Base-by-base conservation (phyloP, 2,888 invertebrate genomes). In the Hirtodrosophila trivittata region DNA sequence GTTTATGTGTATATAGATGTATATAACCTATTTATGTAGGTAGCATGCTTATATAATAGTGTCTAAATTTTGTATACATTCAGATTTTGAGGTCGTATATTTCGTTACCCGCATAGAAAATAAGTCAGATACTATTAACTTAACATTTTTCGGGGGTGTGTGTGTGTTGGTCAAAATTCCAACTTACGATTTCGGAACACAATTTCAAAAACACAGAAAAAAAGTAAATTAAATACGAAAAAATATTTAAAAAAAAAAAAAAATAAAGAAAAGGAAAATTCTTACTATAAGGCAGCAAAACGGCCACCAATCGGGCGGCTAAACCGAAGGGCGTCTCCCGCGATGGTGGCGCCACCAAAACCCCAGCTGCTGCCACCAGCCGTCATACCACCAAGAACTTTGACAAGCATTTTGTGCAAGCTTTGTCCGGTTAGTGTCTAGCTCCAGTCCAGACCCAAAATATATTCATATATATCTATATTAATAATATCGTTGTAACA, bases 361-460 rank as follows among this genome's bases (percentile, higher is more conserved):
- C 30, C 2, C 30, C 30, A 26, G 3, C 50, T 25, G 9, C 16
- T 30, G n/a, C 42, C 18, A 7, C 10, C 4, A 54, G 39, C 9
- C 30, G 28, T 1, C 39, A 33, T 6, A 49, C 35, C n/a, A 43
- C 52, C 1, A n/a, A 52, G 50, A 33, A 32, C 30, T 37, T 56
- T 28, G 70, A 77, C 1, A 63, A 45, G 26, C 77, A 74, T 28
- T 63, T 69, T 57, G 56, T 63, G 7, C 70, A 75, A 6, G 26
- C 55, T n/a, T 0, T 39, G 7, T 13, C 49, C 16, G 77, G 75
- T 75, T 77, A 74, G 75, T 75, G 14, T 16, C 13, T 6, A 18
- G 3, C 5, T 25, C 0, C 1, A 0, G 16, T 39, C 18, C n/a
- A 25, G 7, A 8, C 16, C n/a, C 6, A 16, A 9, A 10, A 7